Evolutionary conservation across 2,888 invertebrate genomes (phyloP).

Genomic region (Lasioglossum calceatum): DNA sequence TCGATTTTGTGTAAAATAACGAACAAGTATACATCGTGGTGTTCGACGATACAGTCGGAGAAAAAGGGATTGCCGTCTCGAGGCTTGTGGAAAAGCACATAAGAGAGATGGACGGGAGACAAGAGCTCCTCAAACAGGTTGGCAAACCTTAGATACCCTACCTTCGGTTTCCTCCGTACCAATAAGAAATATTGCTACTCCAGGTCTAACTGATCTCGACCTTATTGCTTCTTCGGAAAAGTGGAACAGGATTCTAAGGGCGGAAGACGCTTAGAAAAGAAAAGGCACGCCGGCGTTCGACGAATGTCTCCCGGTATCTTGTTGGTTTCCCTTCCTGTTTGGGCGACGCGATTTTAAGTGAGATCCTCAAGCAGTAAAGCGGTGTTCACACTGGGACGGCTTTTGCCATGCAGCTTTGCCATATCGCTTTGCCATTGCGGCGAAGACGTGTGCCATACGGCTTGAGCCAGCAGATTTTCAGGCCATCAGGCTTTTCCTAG

Average conservation of each 20-base stretch:
- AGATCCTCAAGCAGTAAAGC: neutral
- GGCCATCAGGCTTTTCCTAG: neutral
- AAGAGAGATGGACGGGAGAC: slow-evolving; percentile 44
- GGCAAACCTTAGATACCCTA: slow-evolving; percentile 62
- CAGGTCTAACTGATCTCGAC: slow-evolving; percentile 72
- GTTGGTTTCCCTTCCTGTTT: slow-evolving; percentile 28
- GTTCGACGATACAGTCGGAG: slow-evolving; percentile 53
- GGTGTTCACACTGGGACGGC: neutral
- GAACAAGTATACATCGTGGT: slow-evolving; percentile 55
- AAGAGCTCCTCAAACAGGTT: slow-evolving; percentile 54
- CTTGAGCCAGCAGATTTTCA: slow-evolving; percentile 15
- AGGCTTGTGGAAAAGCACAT: slow-evolving; percentile 41
- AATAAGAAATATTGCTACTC: slow-evolving; percentile 80
- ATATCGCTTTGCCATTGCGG: neutral
- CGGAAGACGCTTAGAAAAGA: slow-evolving; percentile 44
- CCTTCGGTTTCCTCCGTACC: slow-evolving; percentile 66
- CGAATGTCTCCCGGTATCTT: slow-evolving; percentile 36
- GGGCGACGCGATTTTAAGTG: slow-evolving; percentile 12
- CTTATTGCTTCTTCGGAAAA: slow-evolving; percentile 71
- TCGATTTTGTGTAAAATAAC: slow-evolving; percentile 60
- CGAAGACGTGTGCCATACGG: neutral
- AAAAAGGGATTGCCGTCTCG: slow-evolving; percentile 57
- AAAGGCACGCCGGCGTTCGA: slow-evolving; percentile 34
- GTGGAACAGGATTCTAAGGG: slow-evolving; percentile 50
- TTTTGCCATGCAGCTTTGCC: neutral